phyloP scores from a whole-genome alignment of 2,888 invertebrate genomes.

The Nomada goodeniana region DNA sequence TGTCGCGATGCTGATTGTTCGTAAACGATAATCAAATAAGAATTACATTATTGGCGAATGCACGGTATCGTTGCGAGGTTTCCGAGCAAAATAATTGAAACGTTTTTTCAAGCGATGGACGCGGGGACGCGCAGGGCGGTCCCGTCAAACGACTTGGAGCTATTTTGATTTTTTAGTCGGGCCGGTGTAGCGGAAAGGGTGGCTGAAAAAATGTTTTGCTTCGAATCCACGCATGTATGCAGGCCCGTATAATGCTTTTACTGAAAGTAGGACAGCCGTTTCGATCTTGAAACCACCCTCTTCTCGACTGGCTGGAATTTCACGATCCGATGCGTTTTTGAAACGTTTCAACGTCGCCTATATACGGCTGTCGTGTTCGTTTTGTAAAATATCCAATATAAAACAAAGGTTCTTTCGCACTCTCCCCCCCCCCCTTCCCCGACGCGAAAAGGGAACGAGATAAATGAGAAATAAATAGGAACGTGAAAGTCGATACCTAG shows the following conservation, averaged over 20 bases:
- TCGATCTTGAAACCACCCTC: constrained; percentile 61
- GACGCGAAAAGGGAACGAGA: not conserved
- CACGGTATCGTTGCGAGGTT: not conserved
- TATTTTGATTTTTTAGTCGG: constrained; percentile 44
- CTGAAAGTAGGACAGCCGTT: constrained; percentile 62
- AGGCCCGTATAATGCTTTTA: constrained; percentile 61
- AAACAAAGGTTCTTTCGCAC: not conserved
- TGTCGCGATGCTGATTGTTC: constrained; percentile 39
- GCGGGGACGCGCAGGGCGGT: not conserved
- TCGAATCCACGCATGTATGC: constrained; percentile 61
- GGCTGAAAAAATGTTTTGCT: constrained; percentile 53
- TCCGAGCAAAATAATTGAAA: constrained; percentile 16
- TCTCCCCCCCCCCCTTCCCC: not conserved
- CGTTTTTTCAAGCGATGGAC: not conserved
- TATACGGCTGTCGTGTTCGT: constrained; percentile 15
- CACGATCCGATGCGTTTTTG: constrained; percentile 59
- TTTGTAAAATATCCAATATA: constrained; percentile 25
- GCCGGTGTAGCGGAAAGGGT: constrained; percentile 6
- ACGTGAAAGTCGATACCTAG: constrained; percentile 8
- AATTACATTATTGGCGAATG: constrained; percentile 20
- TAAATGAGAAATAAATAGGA: constrained; percentile 4
- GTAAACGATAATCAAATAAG: not conserved
- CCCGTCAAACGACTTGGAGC: constrained; percentile 25
- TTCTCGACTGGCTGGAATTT: constrained; percentile 50
- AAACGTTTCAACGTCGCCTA: constrained; percentile 42